Evolutionary conservation across 2,888 invertebrate species (phyloP), one percentile per base, ranked within the genome.

Genomic region (Scrobipalpa costella): DNA sequence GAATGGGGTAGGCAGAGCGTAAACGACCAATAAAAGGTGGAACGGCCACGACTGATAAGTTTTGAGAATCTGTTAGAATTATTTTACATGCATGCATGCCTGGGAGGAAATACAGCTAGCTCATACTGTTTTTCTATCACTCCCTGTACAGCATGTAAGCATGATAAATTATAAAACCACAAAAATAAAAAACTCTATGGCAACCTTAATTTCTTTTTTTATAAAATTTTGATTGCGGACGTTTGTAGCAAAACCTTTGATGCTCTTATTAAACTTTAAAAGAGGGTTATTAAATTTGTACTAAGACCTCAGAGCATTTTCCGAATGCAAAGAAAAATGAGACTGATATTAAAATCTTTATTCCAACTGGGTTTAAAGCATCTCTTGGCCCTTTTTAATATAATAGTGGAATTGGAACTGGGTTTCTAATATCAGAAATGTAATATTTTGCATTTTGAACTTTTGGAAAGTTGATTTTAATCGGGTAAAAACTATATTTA

Each of bases 241-340:
- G 7, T 44, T 40, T 40, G 5, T 13, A 13, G 40, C 15, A 15
- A 44, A 44, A 44, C 15, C 44, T 44, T 44, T 69, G 63, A 71
- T 68, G 72, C 69, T 64, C 66, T 72, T 70, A 69, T 72, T 73
- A 71, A 75, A 77, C 72, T 57, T 72, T 72, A 69, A 68, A 70
- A 66, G 40, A 64, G 68, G 72, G 73, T 77, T 79, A 77, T 75
- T 74, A 70, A 69, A 74, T 34, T 55, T 55, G 33, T 34, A 13
- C 34, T 27, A 27, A 75, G 71, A 73, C 63, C 65, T 64, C 61
- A 6, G 63, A 69, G 74, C 70, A 73, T 73, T 71, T 73, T 69
- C 62, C 61, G 72, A 74, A 72, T 70, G 61, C 19, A 27, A 49
- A 57, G 52, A 59, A 13, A 36, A 15, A 33, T 38, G n/a, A n/a